Conservation (phyloP, 2,888 invertebrate genomes). For the Diachrysia chrysitis region DNA sequence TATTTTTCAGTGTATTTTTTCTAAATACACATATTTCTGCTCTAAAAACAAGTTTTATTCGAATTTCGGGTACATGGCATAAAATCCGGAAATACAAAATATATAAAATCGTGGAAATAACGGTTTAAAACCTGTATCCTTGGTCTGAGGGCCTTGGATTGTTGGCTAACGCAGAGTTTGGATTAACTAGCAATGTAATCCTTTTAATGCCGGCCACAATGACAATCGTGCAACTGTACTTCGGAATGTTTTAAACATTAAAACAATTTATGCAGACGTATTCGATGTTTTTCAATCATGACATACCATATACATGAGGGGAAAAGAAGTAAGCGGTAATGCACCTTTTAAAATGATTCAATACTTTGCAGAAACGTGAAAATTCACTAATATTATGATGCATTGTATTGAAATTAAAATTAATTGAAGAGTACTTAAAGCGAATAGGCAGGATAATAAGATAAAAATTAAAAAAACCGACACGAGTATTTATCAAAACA, state of each 20-base stretch:
- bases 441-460: too few relatives aligned
- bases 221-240: not conserved
- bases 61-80: not conserved
- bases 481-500: too few relatives aligned
- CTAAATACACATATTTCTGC: not conserved
- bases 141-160: not conserved
- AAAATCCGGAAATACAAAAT: not conserved
- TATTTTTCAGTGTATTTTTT: too few relatives aligned
- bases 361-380: too few relatives aligned
- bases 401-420: too few relatives aligned
- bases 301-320: not conserved
- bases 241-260: not conserved
- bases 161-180: not conserved
- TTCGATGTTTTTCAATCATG: constrained; percentile 2
- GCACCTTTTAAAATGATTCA: too few relatives aligned
- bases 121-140: not conserved
- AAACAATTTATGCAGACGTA: constrained; percentile 4
- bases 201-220: not conserved
- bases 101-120: not conserved
- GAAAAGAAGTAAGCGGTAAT: too few relatives aligned
- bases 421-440: too few relatives aligned
- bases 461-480: too few relatives aligned
- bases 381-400: too few relatives aligned
- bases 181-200: not conserved
- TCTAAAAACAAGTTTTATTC: not conserved